phyloP scores from a whole-genome alignment of 2,797 vertebrate species.

The Sebastes jordani region DNA sequence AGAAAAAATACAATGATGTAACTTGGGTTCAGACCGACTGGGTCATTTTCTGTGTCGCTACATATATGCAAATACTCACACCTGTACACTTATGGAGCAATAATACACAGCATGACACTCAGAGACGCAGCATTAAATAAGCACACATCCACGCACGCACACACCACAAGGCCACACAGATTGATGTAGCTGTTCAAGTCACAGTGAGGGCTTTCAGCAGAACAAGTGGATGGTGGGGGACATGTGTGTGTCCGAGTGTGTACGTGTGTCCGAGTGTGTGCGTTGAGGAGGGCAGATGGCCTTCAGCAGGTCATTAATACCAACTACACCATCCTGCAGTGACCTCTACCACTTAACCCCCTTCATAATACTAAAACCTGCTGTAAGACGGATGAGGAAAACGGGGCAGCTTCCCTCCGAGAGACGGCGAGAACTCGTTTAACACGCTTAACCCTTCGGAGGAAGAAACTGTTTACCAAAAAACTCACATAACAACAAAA shows the following conservation, averaged over 20 bases:
- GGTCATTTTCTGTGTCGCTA: not conserved
- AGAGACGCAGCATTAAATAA: not conserved
- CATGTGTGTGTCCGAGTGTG: not conserved
- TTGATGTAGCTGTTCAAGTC: not conserved
- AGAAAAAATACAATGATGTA: not conserved
- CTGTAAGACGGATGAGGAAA: not conserved
- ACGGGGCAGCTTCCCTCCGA: not conserved
- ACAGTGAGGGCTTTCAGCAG: slow-evolving; percentile 14
- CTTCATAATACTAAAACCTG: slow-evolving; percentile 11
- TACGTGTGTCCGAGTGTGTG: not conserved
- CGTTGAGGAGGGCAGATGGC: slow-evolving; percentile 14
- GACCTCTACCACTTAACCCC: slow-evolving; percentile 39
- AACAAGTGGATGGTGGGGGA: not conserved
- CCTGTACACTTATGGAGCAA: not conserved
- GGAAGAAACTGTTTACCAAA: not conserved
- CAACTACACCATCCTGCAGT: slow-evolving; percentile 22
- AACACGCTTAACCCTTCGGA: not conserved
- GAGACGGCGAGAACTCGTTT: not conserved
- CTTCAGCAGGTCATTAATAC: slow-evolving; percentile 56
- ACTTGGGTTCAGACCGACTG: not conserved
- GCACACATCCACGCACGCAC: no score
- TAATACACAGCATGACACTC: not conserved
- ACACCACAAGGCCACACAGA: not conserved
- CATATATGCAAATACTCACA: not conserved
- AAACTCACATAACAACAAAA: not conserved